Evolutionary conservation across 2,113 vertebrate species (phyloP), one percentile per base, ranked within the genome.

Genomic region (Sigmodon hispidus): DNA sequence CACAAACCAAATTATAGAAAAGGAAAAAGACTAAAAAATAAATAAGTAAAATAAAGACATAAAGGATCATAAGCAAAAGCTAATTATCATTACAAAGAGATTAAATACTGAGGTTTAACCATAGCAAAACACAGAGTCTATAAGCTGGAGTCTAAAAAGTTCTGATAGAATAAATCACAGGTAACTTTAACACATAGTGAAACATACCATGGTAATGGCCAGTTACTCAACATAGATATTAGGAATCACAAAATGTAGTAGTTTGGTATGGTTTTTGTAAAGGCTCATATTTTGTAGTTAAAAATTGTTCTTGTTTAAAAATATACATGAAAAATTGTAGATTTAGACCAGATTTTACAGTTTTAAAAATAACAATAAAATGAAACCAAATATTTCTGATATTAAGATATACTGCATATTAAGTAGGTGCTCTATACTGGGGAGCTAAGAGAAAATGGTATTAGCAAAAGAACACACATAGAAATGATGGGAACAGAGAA

Each of bases 291-390:
- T 9, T 61, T 87, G 6, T 77, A 90, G 83, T 61, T 16, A 31
- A 96, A 75, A 80, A 52, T 22, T n/a, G 22, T 67, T 90, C 45
- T 59, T 59, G 7, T 89, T 45, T 1, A 75, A 79, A 77, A 95
- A 80, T 67, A 11, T 52, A 59, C n/a, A n/a, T 80, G 29, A 69
- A 94, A 86, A 80, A 94, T 55, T 52, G 3, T 29, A 17, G 8
- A 4, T 26, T 87, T 22, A 92, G 31, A 61, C 52, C 36, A 73
- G 26, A 26, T 65, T 65, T 65, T 34, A 55, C 4, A 89, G 63
- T 63, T n/a, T 43, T 85, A 17, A 84, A 89, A 89, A 40, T 86
- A 75, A 85, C 26, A 89, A 95, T 88, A 63, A 83, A 45, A 61
- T 86, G 34, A 67, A 50, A 87, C 36, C 31, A 4, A 48, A 65